Percentiles rank a stretch among this genome's conserved stretches.
These are phyloP conservation scores for Arion vulgaris DNA, from an alignment of 1,140 invertebrate species.

Conservation along the genomic window DNA sequence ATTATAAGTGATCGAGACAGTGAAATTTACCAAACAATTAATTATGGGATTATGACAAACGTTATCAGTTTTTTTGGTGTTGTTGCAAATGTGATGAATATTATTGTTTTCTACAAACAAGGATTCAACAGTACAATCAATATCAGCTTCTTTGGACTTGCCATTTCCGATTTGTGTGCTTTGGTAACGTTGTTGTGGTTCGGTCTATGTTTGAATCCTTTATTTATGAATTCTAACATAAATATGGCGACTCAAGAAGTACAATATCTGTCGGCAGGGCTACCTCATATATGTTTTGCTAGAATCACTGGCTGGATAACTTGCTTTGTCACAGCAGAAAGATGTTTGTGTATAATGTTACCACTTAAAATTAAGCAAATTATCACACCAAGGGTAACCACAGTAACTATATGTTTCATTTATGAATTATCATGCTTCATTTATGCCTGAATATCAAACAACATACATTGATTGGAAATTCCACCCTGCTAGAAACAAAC, in stretches of 20 bases:
- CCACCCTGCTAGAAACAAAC: no score
- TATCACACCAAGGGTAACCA: neutral
- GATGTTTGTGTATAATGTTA: neutral
- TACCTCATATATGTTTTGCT: neutral
- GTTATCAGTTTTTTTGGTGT: neutral
- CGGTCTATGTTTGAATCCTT: neutral
- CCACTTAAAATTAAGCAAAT: neutral
- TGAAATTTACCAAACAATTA: no score
- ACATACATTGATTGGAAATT: no score
- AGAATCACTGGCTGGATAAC: neutral
- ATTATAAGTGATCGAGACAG: no score
- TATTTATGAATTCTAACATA: neutral
- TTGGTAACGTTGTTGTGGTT: neutral
- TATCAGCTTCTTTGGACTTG: neutral
- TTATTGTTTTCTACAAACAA: neutral
- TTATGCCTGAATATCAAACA: neutral
- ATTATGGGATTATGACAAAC: no score
- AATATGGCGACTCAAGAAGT: neutral
- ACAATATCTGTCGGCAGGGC: neutral
- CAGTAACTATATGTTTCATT: neutral
- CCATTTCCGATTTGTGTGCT: neutral
- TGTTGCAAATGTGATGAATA: neutral
- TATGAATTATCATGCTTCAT: neutral
- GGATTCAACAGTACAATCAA: neutral
- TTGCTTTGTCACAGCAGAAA: neutral